Conservation (phyloP, 2,888 invertebrate species). For the Schizaphis graminum region DNA sequence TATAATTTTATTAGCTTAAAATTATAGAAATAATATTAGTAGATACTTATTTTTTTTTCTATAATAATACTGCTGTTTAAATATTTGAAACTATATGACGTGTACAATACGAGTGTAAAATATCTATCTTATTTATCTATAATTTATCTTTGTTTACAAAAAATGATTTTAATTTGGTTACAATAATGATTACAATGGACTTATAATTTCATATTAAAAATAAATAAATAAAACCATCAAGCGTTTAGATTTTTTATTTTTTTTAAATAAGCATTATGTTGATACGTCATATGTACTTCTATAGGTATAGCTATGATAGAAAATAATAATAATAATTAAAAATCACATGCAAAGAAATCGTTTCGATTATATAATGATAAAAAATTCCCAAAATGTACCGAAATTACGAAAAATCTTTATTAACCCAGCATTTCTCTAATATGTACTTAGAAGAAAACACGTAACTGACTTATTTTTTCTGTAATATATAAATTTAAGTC, state of each 20-base stretch:
- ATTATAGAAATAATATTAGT: background rate
- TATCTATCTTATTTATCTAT: background rate
- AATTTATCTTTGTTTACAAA: background rate
- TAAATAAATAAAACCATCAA: background rate
- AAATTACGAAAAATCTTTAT: background rate
- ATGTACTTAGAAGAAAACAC: background rate
- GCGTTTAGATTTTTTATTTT: background rate
- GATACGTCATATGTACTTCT: background rate
- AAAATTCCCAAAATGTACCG: background rate
- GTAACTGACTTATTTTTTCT: background rate
- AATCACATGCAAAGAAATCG: background rate
- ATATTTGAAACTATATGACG: background rate
- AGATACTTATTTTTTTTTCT: background rate
- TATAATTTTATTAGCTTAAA: background rate
- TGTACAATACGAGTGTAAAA: background rate
- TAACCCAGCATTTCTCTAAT: background rate
- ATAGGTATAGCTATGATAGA: background rate
- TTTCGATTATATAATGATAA: background rate
- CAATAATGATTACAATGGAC: background rate
- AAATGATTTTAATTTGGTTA: background rate
- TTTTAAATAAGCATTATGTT: background rate
- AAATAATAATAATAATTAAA: background rate
- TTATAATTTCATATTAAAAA: background rate
- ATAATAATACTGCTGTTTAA: background rate
- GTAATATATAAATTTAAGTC: background rate